Evolutionary conservation across 2,797 vertebrate species (phyloP).

Genomic region (Manis javanica): DNA sequence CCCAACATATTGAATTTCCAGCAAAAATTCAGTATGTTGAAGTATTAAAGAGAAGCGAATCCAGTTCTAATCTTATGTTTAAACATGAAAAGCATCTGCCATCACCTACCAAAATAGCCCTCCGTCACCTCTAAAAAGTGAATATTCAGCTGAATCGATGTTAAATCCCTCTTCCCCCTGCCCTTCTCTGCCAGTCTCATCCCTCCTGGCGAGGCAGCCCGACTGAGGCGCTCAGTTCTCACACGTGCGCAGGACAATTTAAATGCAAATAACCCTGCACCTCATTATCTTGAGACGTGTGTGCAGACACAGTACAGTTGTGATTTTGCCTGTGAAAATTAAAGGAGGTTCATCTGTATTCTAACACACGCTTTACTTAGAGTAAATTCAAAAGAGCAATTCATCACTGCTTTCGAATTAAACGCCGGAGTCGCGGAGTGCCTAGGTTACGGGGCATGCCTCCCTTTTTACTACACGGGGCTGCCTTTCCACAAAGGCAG

Average conservation of each 20-base stretch:
- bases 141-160: neutral
- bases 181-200: neutral
- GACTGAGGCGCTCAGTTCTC: neutral
- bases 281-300: conserved; percentile 43
- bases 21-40: conserved; percentile 20
- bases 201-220: neutral
- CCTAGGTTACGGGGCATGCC: neutral
- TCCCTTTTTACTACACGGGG: neutral
- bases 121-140: neutral
- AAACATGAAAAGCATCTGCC: conserved; percentile 21
- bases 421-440: neutral
- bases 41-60: conserved; percentile 50
- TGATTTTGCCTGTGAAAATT: conserved; percentile 47
- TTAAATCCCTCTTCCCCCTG: neutral
- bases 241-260: conserved; percentile 53
- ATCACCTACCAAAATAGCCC: neutral
- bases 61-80: conserved; percentile 47
- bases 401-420: conserved; percentile 41
- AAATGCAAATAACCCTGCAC: conserved; percentile 71
- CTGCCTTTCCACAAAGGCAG: conserved; percentile 30
- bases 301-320: neutral
- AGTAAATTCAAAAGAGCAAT: conserved; percentile 68
- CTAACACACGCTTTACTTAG: conserved; percentile 14
- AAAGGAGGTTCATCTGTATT: conserved; percentile 73
- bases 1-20: neutral